These are phyloP conservation scores for Siniperca scherzeri DNA, from an alignment of 2,797 vertebrate genomes.

Conservation along the genomic window DNA sequence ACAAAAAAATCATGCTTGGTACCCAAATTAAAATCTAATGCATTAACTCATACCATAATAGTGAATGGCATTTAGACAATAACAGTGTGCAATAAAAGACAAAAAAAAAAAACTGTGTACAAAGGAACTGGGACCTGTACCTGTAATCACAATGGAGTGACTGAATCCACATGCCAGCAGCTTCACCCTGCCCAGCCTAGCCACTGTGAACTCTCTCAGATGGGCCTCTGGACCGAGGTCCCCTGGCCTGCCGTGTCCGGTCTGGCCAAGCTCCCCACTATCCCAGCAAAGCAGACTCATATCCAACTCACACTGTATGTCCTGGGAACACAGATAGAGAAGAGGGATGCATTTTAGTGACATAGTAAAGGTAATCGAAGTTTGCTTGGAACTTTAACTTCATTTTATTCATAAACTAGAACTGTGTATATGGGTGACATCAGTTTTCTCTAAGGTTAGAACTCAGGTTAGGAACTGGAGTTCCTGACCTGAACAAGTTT, in stretches of 20 bases:
- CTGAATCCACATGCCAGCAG: conserved; percentile 72
- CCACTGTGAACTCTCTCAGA: conserved; percentile 51
- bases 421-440: not conserved
- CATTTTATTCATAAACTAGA: not conserved
- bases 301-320: conserved; percentile 8
- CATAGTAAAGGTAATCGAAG: not conserved
- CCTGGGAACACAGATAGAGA: conserved; percentile 37
- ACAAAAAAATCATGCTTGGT: not conserved
- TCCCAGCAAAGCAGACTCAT: conserved; percentile 74
- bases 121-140: conserved; percentile 48
- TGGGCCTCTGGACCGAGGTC: conserved; percentile 42
- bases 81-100: not conserved
- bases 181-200: conserved; percentile 60
- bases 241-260: conserved; percentile 43
- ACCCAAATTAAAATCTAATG: not conserved
- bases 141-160: conserved; percentile 74
- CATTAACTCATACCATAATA: not conserved
- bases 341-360: not conserved
- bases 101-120: not conserved
- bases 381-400: conserved; percentile 5
- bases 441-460: not conserved
- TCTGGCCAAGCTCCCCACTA: conserved; percentile 69
- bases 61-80: not conserved
- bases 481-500: not conserved
- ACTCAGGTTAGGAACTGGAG: not conserved